Conservation (phyloP, 2,888 invertebrate genomes). For the Hydrotaea cyrtoneurina region DNA sequence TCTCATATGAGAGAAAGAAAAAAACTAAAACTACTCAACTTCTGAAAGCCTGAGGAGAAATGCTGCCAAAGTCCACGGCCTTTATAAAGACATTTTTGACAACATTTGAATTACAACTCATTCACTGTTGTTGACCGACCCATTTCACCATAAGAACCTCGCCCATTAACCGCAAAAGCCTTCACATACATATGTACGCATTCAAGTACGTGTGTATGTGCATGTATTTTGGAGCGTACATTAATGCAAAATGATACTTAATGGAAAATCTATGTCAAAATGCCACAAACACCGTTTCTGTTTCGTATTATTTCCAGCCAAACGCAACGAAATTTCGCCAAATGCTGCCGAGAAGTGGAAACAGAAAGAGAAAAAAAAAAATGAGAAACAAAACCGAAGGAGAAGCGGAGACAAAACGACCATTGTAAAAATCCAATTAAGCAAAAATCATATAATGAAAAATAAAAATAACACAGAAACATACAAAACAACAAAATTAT, state of each 20-base stretch:
- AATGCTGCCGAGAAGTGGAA: background rate
- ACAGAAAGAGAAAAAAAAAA: too few species aligned
- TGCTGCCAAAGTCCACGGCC: too few species aligned
- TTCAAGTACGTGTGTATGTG: too few species aligned
- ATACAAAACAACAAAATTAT: background rate
- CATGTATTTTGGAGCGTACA: background rate
- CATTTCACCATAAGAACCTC: too few species aligned
- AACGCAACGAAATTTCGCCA: background rate
- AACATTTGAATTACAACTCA: too few species aligned
- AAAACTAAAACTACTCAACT: too few species aligned
- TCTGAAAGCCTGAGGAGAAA: too few species aligned
- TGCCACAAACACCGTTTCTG: slow-evolving; percentile 26
- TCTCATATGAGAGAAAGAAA: too few species aligned
- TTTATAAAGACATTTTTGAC: too few species aligned
- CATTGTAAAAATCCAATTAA: slow-evolving; percentile 47
- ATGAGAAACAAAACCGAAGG: slow-evolving; percentile 12
- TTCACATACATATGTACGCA: too few species aligned
- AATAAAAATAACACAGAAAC: slow-evolving; percentile 8
- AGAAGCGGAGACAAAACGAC: background rate
- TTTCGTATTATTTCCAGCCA: background rate
- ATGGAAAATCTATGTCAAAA: slow-evolving; percentile 49
- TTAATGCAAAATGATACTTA: slow-evolving; percentile 23
- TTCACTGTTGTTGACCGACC: too few species aligned
- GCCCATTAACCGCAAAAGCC: too few species aligned
- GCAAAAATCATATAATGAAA: slow-evolving; percentile 44